Base-by-base conservation (phyloP, 2,888 invertebrate genomes). In the Drosophila suboccidentalis region DNA sequence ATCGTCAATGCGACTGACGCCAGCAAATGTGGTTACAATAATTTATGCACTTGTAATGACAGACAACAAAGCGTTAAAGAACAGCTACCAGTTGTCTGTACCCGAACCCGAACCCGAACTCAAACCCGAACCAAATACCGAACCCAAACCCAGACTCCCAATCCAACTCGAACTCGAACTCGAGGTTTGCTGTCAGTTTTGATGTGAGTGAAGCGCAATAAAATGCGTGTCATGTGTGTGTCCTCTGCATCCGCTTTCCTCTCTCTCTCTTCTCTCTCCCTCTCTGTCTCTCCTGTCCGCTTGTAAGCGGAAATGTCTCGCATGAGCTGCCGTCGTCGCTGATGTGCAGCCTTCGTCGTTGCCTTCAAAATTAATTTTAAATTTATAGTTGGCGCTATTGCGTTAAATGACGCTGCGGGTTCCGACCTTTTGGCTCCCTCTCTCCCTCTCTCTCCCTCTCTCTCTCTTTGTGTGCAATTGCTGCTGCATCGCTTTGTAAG, bases 11-110 rank as follows among this genome's bases (percentile, higher is more conserved):
- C 64, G 54, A 66, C 79, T 71, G 89, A 80, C 78, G 86, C 90
- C 88, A 69, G 86, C 90, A 89, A 87, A 89, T 90, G 87, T 71
- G 90, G 87, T 87, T 89, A 89, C 90, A 87, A 89, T 87, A 90
- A 87, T 87, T 87, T 87, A 87, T 87, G 87, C 87, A 88, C 90
- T 87, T 87, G 90, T 87, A 87, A 87, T 87, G 90, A 89, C 87
- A 87, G 87, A 87, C 87, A 90, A 89, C 90, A 86, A 86, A 88
- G 81, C 87, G 86, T 83, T 78, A 88, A 88, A 71, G 88, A 80
- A 89, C 72, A 60, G 55, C 46, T 59, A 55, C 65, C 59, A 44
- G 36, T n/a, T 22, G 39, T 5, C 49, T n/a, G 10, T 34, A 8
- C 0, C 26, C 22, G 17, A n/a, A 47, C 51, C 62, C 19, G 9